Percentiles rank a stretch among this genome's conserved stretches.
Conservation (phyloP, 2,888 invertebrate species). For the Monochamus alternatus region DNA sequence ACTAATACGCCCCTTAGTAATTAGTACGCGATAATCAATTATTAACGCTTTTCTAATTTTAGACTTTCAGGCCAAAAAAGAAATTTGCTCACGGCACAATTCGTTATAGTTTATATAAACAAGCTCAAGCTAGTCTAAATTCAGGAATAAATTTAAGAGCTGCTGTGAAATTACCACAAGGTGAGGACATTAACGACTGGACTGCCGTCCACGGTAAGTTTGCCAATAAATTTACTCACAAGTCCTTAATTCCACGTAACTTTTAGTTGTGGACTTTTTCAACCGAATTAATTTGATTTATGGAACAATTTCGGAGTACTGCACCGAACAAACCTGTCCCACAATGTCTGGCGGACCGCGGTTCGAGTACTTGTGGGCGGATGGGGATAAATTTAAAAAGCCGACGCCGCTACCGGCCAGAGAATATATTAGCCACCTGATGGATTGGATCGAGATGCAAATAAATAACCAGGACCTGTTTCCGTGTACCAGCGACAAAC, state of each 20-base stretch:
- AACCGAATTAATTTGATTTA: constrained; percentile 94
- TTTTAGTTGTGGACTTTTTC: constrained; percentile 91
- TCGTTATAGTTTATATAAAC: constrained; percentile 89
- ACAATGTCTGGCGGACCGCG: constrained; percentile 92
- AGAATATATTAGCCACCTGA: constrained; percentile 86
- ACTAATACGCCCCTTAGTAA: constrained; percentile 4
- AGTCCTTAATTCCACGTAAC: not conserved
- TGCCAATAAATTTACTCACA: no score
- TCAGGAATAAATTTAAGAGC: constrained; percentile 89
- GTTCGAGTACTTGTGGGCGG: constrained; percentile 94
- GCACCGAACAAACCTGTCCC: constrained; percentile 87
- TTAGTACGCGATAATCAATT: constrained; percentile 18
- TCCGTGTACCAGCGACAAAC: constrained; percentile 87
- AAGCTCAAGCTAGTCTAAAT: constrained; percentile 91
- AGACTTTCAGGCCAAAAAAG: constrained; percentile 94
- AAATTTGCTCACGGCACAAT: constrained; percentile 90
- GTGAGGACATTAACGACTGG: constrained; percentile 93
- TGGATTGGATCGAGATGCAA: constrained; percentile 94
- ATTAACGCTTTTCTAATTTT: constrained; percentile 57
- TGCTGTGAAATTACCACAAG: constrained; percentile 87
- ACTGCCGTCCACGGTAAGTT: constrained; percentile 89
- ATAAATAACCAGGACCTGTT: constrained; percentile 92
- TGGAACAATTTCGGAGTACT: constrained; percentile 90
- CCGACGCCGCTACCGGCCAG: constrained; percentile 88
- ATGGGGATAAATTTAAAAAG: constrained; percentile 84